Conservation (phyloP, 2,888 invertebrate species). For the Allygus modestus region DNA sequence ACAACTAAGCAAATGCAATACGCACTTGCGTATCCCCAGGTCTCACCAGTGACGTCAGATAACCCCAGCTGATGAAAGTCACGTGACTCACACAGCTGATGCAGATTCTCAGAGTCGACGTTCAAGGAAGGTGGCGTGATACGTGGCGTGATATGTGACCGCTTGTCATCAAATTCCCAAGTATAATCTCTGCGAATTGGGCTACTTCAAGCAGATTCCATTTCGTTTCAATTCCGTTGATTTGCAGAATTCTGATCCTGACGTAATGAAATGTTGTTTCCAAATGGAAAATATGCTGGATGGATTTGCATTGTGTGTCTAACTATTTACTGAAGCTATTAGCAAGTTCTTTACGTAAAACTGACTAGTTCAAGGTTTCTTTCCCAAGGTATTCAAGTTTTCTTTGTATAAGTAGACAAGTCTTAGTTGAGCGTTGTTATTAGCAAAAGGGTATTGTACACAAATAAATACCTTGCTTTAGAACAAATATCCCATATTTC, state of each 20-base stretch:
- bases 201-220: background rate
- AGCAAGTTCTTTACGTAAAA: too few relatives aligned
- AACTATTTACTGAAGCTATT: too few relatives aligned
- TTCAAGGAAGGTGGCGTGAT: constrained; percentile 12
- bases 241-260: too few relatives aligned
- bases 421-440: too few relatives aligned
- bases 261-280: background rate
- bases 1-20: background rate
- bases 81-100: constrained; percentile 28
- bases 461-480: too few relatives aligned
- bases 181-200: constrained; percentile 1
- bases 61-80: background rate
- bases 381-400: too few relatives aligned
- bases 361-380: too few relatives aligned
- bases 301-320: too few relatives aligned
- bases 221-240: background rate
- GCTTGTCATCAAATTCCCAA: background rate
- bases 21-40: background rate
- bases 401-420: too few relatives aligned
- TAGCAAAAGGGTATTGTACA: too few relatives aligned
- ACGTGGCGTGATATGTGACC: background rate
- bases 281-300: too few relatives aligned
- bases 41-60: background rate
- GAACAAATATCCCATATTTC: too few relatives aligned
- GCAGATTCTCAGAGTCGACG: background rate